phyloP scores from a whole-genome alignment of 2,797 vertebrate genomes.

The Hylomyscus alleni region DNA sequence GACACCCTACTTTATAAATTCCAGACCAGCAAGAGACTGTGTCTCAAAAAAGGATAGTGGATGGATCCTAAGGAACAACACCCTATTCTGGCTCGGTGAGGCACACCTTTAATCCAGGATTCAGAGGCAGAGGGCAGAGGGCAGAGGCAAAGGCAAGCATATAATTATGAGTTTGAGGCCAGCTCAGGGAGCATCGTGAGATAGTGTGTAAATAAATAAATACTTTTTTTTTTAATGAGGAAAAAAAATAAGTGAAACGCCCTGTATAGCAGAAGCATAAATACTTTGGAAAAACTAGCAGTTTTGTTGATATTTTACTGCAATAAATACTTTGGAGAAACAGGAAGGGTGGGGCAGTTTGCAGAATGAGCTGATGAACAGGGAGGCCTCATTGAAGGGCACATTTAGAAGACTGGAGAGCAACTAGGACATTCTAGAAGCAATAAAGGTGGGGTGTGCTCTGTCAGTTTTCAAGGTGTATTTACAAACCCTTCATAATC shows the following conservation, averaged over 20 bases:
- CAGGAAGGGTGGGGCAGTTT: neutral
- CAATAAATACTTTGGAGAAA: neutral
- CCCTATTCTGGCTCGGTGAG: neutral
- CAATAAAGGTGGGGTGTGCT: accelerated
- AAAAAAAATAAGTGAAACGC: neutral
- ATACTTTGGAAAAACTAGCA: neutral
- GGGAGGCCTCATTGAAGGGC: neutral
- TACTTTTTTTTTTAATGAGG: neutral
- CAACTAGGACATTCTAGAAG: neutral
- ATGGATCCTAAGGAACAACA: neutral
- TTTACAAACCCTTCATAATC: accelerated
- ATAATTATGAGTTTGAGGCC: neutral
- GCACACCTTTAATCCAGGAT: neutral
- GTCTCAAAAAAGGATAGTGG: neutral
- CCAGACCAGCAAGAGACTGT: neutral
- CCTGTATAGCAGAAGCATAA: neutral
- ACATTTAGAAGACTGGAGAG: neutral
- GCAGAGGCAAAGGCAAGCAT: neutral
- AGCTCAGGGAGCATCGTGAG: neutral
- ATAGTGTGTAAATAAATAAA: neutral
- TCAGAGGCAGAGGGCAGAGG: no score
- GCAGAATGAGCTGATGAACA: neutral
- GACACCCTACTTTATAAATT: neutral
- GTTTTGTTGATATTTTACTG: neutral
- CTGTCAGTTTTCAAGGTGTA: accelerated